phyloP scores from a whole-genome alignment of 2,888 invertebrate genomes.

The Diaphora mendica region DNA sequence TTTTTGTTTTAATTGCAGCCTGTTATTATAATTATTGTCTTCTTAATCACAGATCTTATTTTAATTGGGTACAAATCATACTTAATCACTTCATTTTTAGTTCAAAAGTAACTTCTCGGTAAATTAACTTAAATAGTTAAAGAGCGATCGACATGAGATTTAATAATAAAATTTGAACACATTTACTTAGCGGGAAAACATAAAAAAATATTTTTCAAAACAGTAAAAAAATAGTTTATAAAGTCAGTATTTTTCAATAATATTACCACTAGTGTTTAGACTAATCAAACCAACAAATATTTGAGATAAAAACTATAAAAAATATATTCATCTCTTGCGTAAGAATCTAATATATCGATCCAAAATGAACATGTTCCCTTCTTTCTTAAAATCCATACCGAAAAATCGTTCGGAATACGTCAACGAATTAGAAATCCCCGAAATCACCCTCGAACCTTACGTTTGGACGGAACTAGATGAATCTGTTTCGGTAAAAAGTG shows the following conservation, averaged over 20 bases:
- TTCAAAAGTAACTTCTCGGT: background rate
- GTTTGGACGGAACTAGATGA: slow-evolving; percentile 65
- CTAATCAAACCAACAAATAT: background rate
- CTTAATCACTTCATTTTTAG: background rate
- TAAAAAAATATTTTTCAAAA: background rate
- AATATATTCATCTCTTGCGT: background rate
- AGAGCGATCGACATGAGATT: no score
- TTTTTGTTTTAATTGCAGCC: background rate
- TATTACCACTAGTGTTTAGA: background rate
- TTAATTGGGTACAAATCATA: background rate
- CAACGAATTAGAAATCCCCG: slow-evolving; percentile 72
- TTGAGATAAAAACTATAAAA: background rate
- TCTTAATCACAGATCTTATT: background rate
- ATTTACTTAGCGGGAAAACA: no score
- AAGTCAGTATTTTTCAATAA: background rate
- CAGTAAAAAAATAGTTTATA: background rate
- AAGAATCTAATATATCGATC: background rate
- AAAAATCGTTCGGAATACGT: slow-evolving; percentile 71
- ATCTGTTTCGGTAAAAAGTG: slow-evolving; percentile 54
- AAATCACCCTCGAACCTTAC: slow-evolving; percentile 68
- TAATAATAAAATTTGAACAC: background rate
- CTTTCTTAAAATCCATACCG: slow-evolving; percentile 69
- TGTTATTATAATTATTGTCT: background rate
- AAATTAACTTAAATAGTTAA: background rate
- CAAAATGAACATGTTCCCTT: slow-evolving; percentile 71